Conservation (phyloP, 2,797 vertebrate genomes). For the Pelobates cultripes region DNA sequence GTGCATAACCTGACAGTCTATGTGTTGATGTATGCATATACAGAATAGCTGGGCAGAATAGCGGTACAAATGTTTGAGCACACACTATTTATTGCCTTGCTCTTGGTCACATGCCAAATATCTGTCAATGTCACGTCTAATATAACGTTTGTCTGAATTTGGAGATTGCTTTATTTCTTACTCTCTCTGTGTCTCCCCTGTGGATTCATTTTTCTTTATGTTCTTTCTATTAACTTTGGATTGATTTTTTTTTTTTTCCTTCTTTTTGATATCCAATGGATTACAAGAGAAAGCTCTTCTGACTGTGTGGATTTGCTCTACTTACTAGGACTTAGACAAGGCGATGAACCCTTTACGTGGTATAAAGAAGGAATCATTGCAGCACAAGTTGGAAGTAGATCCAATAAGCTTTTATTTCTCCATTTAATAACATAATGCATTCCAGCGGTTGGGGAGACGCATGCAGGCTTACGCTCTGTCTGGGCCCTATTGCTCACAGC, state of each 20-base stretch:
- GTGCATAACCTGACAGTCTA: too few relatives aligned
- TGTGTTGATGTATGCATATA: too few relatives aligned
- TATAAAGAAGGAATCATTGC: constrained; percentile 23
- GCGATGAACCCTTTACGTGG: constrained; percentile 35
- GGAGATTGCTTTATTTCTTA: constrained; percentile 23
- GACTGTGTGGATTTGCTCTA: constrained; percentile 50
- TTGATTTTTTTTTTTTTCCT: constrained; percentile 47
- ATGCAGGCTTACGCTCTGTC: constrained; percentile 3
- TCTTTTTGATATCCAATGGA: constrained; percentile 44
- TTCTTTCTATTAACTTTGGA: constrained; percentile 48
- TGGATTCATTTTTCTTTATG: constrained; percentile 34
- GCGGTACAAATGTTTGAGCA: neutral
- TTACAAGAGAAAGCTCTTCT: constrained; percentile 39
- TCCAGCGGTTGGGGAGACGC: neutral
- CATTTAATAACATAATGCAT: constrained; percentile 19
- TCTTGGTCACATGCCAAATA: neutral
- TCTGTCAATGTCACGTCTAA: constrained; percentile 5
- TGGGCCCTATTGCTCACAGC: neutral
- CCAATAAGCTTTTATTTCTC: constrained; percentile 16
- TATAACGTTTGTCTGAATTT: neutral
- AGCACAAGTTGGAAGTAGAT: constrained; percentile 26
- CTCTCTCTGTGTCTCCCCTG: neutral
- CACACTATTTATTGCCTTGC: too few relatives aligned
- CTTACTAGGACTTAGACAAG: constrained; percentile 41
- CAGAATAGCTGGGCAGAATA: neutral